These are phyloP conservation scores for Pseudoips prasinana DNA, from an alignment of 2,888 invertebrate species.

Conservation along the genomic window DNA sequence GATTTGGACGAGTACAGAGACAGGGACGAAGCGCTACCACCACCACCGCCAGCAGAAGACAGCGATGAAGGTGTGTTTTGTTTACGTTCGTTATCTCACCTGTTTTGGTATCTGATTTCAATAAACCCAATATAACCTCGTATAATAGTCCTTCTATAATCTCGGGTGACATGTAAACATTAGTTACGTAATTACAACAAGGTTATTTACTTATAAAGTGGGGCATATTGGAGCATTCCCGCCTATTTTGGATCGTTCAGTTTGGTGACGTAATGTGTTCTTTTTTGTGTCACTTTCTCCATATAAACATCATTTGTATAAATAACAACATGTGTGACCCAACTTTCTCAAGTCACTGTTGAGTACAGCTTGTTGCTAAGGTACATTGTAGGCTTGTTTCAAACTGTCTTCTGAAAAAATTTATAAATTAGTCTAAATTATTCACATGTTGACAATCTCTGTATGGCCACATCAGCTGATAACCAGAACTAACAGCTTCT, in stretches of 20 bases:
- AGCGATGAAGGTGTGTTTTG: slow-evolving; percentile 81
- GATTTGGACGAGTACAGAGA: slow-evolving; percentile 86
- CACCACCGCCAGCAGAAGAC: slow-evolving; percentile 83
- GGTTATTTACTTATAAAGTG: slow-evolving; percentile 39
- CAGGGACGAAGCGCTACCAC: slow-evolving; percentile 77
- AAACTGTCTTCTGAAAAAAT: too few relatives aligned
- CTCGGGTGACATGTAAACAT: slow-evolving; percentile 47
- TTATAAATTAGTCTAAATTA: too few relatives aligned
- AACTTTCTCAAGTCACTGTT: slow-evolving; percentile 21
- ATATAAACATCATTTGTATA: slow-evolving; percentile 16
- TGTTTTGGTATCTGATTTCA: slow-evolving; percentile 54
- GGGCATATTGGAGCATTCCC: slow-evolving; percentile 49
- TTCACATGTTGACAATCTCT: too few relatives aligned
- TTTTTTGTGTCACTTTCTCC: slow-evolving; percentile 62
- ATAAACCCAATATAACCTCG: slow-evolving; percentile 30
- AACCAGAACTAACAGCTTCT: too few relatives aligned
- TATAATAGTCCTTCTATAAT: slow-evolving; percentile 24
- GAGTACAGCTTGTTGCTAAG: too few relatives aligned
- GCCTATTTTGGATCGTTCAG: slow-evolving; percentile 57
- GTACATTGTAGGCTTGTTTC: too few relatives aligned
- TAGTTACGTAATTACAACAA: slow-evolving; percentile 53
- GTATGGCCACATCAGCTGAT: too few relatives aligned
- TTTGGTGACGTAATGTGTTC: slow-evolving; percentile 64
- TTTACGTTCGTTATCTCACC: slow-evolving; percentile 58
- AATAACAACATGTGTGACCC: slow-evolving; percentile 5